Conservation (phyloP, 2,797 vertebrate genomes). For the Alectoris magna region DNA sequence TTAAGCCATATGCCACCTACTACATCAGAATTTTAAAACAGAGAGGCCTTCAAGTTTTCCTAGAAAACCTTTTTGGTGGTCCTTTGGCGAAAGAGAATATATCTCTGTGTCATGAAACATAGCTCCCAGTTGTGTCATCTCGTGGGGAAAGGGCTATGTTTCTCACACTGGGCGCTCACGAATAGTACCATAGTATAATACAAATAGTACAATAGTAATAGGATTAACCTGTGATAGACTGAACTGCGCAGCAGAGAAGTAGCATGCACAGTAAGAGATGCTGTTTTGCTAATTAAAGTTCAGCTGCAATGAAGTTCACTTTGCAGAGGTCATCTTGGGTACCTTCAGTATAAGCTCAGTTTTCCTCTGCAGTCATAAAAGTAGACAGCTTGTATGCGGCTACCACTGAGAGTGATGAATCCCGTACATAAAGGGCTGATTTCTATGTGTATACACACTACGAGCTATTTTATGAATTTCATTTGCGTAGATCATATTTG, state of each 20-base stretch:
- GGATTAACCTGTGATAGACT: not conserved
- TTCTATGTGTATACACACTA: not conserved
- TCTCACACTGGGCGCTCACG: not conserved
- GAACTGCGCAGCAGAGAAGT: not conserved
- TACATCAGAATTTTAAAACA: not conserved
- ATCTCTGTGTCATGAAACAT: not conserved
- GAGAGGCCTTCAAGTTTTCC: not conserved
- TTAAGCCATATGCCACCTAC: not conserved
- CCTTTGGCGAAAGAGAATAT: not conserved
- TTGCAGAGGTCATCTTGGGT: not conserved
- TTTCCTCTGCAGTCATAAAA: not conserved
- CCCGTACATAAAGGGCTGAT: not conserved
- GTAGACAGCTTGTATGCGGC: not conserved
- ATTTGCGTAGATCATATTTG: not conserved
- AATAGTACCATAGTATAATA: not conserved
- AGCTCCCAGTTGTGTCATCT: not conserved
- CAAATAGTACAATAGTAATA: not conserved
- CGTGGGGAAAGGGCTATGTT: not conserved
- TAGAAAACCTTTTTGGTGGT: not conserved
- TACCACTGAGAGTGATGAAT: not conserved
- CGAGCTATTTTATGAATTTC: not conserved
- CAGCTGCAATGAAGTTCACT: not conserved
- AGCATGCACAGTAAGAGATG: not conserved
- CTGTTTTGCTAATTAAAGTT: not conserved
- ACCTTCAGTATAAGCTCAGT: not conserved